Evolutionary conservation across 2,797 vertebrate genomes (phyloP).

Genomic region (Neoniphon sammara): DNA sequence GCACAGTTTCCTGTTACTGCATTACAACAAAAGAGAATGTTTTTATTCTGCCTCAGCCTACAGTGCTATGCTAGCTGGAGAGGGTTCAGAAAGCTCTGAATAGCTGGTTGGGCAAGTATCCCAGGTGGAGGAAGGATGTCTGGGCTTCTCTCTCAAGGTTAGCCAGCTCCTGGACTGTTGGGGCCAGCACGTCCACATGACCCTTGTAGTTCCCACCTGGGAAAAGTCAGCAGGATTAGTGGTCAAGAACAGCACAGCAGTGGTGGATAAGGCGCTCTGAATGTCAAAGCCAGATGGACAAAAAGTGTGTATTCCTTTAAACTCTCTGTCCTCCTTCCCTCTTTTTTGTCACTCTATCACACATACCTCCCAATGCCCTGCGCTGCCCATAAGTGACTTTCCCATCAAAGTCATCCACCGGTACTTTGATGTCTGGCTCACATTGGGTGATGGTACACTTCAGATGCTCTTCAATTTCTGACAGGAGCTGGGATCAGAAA

Average conservation of each 20-base stretch:
- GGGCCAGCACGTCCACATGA: constrained; percentile 95
- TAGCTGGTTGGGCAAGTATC: constrained; percentile 96
- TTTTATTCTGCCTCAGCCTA: not conserved
- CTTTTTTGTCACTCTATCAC: not conserved
- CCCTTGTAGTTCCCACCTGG: constrained; percentile 94
- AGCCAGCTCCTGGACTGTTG: constrained; percentile 94
- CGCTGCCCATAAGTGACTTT: constrained; percentile 96
- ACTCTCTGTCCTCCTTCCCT: not conserved
- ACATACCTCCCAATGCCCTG: constrained; percentile 86
- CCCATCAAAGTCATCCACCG: constrained; percentile 96
- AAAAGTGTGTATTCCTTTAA: not conserved
- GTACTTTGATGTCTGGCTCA: constrained; percentile 95
- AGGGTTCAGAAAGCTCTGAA: constrained; percentile 91
- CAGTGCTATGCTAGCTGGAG: not conserved
- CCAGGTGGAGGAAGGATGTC: constrained; percentile 94
- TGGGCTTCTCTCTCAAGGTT: constrained; percentile 96
- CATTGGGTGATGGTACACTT: constrained; percentile 98
- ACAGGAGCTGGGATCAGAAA: constrained; percentile 84
- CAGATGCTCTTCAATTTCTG: constrained; percentile 96
- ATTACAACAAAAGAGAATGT: not conserved
- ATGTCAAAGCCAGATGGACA: not conserved
- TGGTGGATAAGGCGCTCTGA: not conserved
- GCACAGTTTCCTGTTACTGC: constrained; percentile 1
- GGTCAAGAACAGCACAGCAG: not conserved
- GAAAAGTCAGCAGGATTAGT: constrained; percentile 13